phyloP scores from a whole-genome alignment of 1,140 invertebrate genomes.

The Dinothrombium tinctorium region DNA sequence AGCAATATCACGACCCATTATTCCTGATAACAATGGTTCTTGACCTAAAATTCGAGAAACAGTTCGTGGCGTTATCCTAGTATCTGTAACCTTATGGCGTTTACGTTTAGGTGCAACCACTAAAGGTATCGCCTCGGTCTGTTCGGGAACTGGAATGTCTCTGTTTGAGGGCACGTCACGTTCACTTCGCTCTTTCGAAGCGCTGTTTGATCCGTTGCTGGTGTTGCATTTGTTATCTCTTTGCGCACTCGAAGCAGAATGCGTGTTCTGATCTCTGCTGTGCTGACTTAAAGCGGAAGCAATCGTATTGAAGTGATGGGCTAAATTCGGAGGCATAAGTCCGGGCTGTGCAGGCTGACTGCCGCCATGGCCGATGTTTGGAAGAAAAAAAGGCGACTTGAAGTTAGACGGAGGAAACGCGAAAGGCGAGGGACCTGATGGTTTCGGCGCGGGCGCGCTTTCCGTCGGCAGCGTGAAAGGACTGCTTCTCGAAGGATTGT shows the following conservation, averaged over 20 bases:
- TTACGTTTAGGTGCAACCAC: constrained; percentile 71
- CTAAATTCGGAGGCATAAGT: no score
- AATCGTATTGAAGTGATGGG: constrained; percentile 2
- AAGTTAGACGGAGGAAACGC: constrained; percentile 3
- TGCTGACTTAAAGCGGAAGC: neutral
- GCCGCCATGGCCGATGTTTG: neutral
- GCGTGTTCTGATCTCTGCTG: no score
- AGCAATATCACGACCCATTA: neutral
- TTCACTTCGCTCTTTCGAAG: no score
- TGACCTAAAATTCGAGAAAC: constrained; percentile 52
- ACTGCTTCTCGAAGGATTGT: neutral
- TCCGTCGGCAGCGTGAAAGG: constrained; percentile 7
- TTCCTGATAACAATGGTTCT: constrained; percentile 6
- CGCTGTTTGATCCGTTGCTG: constrained; percentile 3
- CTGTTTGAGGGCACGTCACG: no score
- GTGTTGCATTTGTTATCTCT: constrained; percentile 5
- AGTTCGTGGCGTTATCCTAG: constrained; percentile 69
- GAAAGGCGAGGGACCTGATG: constrained; percentile 5
- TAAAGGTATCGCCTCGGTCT: constrained; percentile 71
- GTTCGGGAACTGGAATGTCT: constrained; percentile 34
- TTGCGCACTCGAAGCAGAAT: neutral
- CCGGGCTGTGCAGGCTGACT: no score
- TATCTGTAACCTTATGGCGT: constrained; percentile 91
- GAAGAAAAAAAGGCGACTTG: neutral
- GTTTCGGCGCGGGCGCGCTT: constrained; percentile 5